These are phyloP conservation scores for Telenomus remus DNA, from an alignment of 1,140 invertebrate genomes.

Conservation along the genomic window DNA sequence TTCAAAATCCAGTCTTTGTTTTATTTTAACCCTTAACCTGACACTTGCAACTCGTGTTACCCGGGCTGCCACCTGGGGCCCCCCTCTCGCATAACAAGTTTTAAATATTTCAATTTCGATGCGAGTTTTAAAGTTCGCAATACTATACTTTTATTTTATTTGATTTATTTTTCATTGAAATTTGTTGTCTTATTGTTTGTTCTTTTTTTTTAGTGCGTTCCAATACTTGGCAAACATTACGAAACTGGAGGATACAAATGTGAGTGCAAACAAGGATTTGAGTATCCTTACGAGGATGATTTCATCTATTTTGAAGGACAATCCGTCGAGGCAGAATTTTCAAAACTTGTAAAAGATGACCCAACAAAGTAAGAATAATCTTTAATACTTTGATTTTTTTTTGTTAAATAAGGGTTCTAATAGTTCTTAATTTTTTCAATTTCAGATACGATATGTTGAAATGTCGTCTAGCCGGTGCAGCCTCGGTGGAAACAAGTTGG, in stretches of 20 bases:
- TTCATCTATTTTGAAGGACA: slow-evolving; percentile 98
- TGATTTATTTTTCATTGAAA: no score
- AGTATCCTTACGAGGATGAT: slow-evolving; percentile 96
- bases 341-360: slow-evolving; percentile 86
- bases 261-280: slow-evolving; percentile 96
- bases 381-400: no score
- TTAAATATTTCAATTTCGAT: slow-evolving; percentile 46
- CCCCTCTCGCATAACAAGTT: slow-evolving; percentile 35
- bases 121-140: slow-evolving; percentile 13
- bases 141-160: neutral
- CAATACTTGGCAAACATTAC: slow-evolving; percentile 92
- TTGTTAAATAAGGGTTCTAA: no score
- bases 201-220: slow-evolving; percentile 87
- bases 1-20: neutral
- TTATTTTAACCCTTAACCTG: slow-evolving; percentile 41
- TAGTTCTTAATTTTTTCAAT: slow-evolving; percentile 26
- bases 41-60: slow-evolving; percentile 37
- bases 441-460: slow-evolving; percentile 90
- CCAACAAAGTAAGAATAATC: slow-evolving; percentile 83
- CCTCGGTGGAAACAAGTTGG: slow-evolving; percentile 76
- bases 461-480: slow-evolving; percentile 90
- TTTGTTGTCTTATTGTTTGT: neutral
- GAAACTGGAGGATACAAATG: slow-evolving; percentile 98
- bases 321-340: slow-evolving; percentile 95
- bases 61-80: slow-evolving; percentile 39